These are phyloP conservation scores for Sepiola atlantica DNA, from an alignment of 2,888 invertebrate genomes.

Conservation along the genomic window DNA sequence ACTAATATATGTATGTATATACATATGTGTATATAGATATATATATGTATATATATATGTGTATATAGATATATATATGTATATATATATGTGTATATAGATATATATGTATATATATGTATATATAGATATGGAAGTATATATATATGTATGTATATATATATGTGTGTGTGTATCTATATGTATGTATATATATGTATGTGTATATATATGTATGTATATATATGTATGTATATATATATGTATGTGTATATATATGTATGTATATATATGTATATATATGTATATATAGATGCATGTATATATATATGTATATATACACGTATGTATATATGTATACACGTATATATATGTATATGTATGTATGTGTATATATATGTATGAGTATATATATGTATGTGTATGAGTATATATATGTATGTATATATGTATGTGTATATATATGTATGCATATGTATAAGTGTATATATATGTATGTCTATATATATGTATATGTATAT, in stretches of 20 bases:
- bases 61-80: neutral
- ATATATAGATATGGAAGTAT: neutral
- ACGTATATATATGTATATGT: neutral
- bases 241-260: neutral
- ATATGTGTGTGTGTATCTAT: neutral
- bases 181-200: neutral
- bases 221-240: neutral
- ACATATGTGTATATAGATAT: neutral
- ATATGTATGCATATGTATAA: neutral
- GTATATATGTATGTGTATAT: neutral
- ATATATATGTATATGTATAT: neutral
- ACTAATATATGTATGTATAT: neutral
- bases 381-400: neutral
- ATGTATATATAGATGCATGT: neutral
- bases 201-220: neutral
- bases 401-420: neutral
- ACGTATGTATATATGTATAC: neutral
- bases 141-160: neutral
- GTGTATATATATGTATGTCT: neutral
- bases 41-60: neutral
- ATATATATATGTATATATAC: slow-evolving; percentile 34
- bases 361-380: neutral
- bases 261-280: neutral
- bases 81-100: neutral
- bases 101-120: neutral